Percentiles rank a stretch among this genome's conserved stretches.
phyloP scores from a whole-genome alignment of 2,888 invertebrate genomes.

The Mesorhabditis sp. region DNA sequence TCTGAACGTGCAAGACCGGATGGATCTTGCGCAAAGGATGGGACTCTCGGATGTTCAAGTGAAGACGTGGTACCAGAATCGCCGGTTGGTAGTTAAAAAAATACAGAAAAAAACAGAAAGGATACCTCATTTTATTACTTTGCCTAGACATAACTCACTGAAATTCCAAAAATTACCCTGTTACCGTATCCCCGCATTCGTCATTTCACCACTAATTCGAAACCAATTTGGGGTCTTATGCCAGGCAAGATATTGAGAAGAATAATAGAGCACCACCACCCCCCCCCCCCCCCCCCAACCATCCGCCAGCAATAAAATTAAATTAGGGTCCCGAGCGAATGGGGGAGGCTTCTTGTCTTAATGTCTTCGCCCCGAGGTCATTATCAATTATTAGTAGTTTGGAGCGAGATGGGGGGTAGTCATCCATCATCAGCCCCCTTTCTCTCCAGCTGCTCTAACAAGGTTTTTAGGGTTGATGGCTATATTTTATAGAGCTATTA shows the following conservation, averaged over 20 bases:
- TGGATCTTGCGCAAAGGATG: constrained; percentile 86
- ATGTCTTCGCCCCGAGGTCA: neutral
- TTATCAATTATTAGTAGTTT: constrained; percentile 4
- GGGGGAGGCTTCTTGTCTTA: neutral
- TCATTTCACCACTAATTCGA: neutral
- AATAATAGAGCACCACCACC: neutral
- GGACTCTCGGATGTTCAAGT: constrained; percentile 97
- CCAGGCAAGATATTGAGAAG: no score
- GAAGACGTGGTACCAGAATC: constrained; percentile 99
- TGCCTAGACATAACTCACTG: no score
- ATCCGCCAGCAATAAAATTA: neutral
- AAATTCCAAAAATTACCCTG: no score
- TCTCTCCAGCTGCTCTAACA: neutral
- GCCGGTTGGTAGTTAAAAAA: constrained; percentile 69
- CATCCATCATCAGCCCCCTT: neutral
- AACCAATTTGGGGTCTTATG: neutral
- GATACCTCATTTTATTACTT: no score
- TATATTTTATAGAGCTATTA: no score
- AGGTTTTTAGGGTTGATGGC: no score
- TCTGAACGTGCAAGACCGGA: constrained; percentile 69
- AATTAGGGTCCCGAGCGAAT: neutral
- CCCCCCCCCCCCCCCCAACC: neutral
- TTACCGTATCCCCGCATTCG: no score
- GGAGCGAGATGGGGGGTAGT: no score
- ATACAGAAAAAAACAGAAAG: no score